Percentiles rank a stretch among this genome's conserved stretches.
Conservation (phyloP, 2,888 invertebrate species). For the Cantharis rustica region DNA sequence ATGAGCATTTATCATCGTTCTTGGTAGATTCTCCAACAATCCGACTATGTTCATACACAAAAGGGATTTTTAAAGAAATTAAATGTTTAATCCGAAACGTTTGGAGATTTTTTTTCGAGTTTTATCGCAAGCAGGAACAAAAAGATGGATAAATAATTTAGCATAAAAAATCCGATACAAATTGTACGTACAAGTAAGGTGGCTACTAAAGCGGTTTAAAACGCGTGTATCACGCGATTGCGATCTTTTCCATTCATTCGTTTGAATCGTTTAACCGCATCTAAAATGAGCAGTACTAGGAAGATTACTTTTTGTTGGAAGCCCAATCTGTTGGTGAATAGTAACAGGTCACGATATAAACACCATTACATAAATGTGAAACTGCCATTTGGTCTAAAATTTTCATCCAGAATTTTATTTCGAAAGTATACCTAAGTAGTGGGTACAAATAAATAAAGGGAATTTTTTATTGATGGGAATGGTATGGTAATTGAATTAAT, state of each 20-base stretch:
- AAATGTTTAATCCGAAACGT: neutral
- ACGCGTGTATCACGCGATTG: conserved; percentile 43
- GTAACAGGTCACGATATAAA: conserved; percentile 36
- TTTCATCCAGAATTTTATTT: neutral
- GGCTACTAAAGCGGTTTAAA: conserved; percentile 23
- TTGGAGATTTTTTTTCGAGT: neutral
- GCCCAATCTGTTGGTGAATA: conserved; percentile 32
- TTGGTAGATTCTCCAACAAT: conserved; percentile 19
- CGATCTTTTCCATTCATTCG: conserved; percentile 44
- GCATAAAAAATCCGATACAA: conserved; percentile 13
- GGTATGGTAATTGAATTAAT: neutral
- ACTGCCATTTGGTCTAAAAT: conserved; percentile 5
- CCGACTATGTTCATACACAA: neutral
- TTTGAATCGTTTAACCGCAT: conserved; percentile 46
- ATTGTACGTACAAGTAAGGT: conserved; percentile 7
- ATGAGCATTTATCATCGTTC: conserved; percentile 31
- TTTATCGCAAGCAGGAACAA: neutral
- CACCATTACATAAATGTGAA: conserved; percentile 21
- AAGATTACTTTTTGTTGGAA: conserved; percentile 40
- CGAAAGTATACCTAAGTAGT: neutral
- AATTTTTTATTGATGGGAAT: neutral
- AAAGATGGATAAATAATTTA: neutral
- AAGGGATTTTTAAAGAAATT: neutral
- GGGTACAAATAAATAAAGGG: neutral
- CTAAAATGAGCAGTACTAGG: conserved; percentile 44